Evolutionary conservation across 2,113 vertebrate genomes (phyloP).

Genomic region (Sakesphorus luctuosus): DNA sequence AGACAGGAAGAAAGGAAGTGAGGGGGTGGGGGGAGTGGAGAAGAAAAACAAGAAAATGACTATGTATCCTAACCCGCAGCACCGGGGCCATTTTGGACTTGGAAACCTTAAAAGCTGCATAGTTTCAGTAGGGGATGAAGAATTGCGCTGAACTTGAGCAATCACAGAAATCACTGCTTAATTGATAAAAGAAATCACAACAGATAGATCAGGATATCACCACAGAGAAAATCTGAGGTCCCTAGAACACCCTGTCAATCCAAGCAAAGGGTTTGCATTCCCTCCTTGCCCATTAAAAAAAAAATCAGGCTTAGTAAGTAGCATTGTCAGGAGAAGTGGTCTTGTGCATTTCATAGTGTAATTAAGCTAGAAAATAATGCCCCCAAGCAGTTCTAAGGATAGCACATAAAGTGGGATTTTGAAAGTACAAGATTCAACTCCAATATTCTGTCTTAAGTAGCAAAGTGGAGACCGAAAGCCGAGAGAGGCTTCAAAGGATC

Average conservation of each 20-base stretch:
- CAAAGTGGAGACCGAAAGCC: neutral
- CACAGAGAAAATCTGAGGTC: neutral
- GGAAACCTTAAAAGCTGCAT: neutral
- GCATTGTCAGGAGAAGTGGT: neutral
- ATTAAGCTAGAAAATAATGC: neutral
- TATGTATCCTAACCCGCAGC: neutral
- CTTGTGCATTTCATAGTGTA: neutral
- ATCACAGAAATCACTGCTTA: neutral
- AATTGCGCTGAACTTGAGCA: neutral
- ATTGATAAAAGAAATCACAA: neutral
- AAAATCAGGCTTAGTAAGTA: neutral
- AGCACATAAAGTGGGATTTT: neutral
- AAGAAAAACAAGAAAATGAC: neutral
- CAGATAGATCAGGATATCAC: neutral
- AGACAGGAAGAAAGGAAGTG: neutral
- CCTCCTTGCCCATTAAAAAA: neutral
- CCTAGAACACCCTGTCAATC: neutral
- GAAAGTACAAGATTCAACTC: neutral
- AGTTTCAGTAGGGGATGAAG: neutral
- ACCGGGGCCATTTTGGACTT: neutral
- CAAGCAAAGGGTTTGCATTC: neutral
- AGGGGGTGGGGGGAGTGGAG: fast-evolving
- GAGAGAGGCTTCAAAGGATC: neutral
- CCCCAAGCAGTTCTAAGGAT: neutral
- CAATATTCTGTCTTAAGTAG: neutral